Evolutionary conservation across 2,797 vertebrate species (phyloP), one percentile per base, ranked within the genome.

Genomic region (Sternarchorhynchus goeldii): DNA sequence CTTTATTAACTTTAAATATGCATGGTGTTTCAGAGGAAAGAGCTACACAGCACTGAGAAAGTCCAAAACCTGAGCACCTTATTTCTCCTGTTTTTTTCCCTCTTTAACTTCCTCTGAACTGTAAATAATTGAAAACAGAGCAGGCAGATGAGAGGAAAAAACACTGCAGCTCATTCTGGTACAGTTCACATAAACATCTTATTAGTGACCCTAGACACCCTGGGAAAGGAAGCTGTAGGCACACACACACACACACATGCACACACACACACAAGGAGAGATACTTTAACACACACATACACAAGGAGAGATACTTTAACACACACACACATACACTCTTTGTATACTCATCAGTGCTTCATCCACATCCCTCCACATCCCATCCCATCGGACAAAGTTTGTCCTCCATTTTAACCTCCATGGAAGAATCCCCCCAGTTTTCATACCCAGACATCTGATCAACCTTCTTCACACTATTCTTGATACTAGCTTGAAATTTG

Each of bases 1-100:
- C 89, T 92, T 93, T 93, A 93, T 93, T 92, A 93, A 92, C 88
- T 92, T 93, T 91, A 94, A 92, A 93, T 91, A 93, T 94, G 91
- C 89, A 93, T 93, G 91, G 91, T 88, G 89, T 92, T 93, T 93
- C 91, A 89, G 90, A 91, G 86, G 86, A 87, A 91, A 93, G 92
- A n/a, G n/a, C n/a, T n/a, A n/a, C n/a, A n/a, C n/a, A n/a, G n/a
- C n/a, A n/a, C n/a, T 91, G 90, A 84, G 86, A 91, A 91, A 89
- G 87, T 90, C 90, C 91, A 90, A 92, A 92, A 91, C 89, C 91
- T 89, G 88, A 85, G 88, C 91, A 91, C 91, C 88, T 92, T 91
- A 90, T 91, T 90, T 89, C 89, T 88, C 87, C 83, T 45, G 55
- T 76, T 70, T 78, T 73, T 84, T 72, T 73, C 56, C 67, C 73